These are phyloP conservation scores for Eupsittula cactorum DNA, from an alignment of 2,113 vertebrate species.

Conservation along the genomic window DNA sequence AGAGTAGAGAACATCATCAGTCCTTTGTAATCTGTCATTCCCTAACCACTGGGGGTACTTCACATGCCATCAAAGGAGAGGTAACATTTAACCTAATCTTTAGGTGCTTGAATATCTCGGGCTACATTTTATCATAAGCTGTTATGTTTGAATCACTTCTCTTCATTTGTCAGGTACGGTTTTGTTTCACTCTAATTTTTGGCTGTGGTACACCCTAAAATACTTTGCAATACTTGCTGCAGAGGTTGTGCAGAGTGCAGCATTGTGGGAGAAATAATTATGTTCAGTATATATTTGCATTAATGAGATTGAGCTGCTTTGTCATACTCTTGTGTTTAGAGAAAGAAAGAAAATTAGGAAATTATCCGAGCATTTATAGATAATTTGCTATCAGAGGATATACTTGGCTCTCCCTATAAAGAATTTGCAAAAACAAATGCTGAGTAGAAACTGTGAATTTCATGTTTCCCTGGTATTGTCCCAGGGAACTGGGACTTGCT, in stretches of 20 bases:
- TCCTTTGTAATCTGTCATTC: background rate
- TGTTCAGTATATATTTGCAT: background rate
- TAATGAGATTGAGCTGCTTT: background rate
- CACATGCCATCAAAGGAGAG: background rate
- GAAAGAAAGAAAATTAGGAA: background rate
- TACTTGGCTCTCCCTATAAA: background rate
- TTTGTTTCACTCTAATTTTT: background rate
- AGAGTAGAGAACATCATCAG: background rate
- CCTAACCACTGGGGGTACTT: background rate
- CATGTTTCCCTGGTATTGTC: background rate
- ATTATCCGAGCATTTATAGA: background rate
- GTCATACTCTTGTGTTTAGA: background rate
- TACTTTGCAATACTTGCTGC: background rate
- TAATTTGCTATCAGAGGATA: background rate
- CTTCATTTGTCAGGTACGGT: background rate
- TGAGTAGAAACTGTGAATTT: background rate
- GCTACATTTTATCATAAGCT: background rate
- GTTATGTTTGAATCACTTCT: background rate
- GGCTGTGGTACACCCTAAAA: background rate
- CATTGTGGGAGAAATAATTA: background rate
- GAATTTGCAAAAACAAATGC: background rate
- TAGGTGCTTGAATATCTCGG: background rate
- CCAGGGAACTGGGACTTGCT: background rate
- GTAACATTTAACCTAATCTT: background rate
- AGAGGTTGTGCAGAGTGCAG: background rate